These are phyloP conservation scores for Panzeria rudis DNA, from an alignment of 2,888 invertebrate species.

Conservation along the genomic window DNA sequence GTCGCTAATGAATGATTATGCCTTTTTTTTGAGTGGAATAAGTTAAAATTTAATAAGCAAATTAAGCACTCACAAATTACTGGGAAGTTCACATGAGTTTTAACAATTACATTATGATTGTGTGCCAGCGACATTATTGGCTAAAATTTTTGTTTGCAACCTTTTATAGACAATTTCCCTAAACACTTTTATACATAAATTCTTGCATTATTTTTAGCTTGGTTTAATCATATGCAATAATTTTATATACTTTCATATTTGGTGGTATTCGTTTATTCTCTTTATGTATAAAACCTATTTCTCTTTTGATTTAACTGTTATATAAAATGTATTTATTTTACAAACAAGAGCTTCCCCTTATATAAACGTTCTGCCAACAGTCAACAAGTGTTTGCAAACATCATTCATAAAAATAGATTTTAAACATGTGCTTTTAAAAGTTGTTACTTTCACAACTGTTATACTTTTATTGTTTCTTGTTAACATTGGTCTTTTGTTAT, in stretches of 20 bases:
- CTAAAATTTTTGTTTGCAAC: background rate
- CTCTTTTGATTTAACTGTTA: constrained; percentile 24
- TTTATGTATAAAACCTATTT: background rate
- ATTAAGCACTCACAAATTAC: too few species aligned
- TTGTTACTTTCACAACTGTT: constrained; percentile 33
- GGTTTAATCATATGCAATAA: too few species aligned
- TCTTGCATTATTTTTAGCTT: too few species aligned
- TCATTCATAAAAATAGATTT: constrained; percentile 77
- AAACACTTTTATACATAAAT: too few species aligned
- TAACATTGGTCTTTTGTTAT: constrained; percentile 1
- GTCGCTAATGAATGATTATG: too few species aligned
- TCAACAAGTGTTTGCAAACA: constrained; percentile 80
- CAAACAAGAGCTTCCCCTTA: constrained; percentile 46
- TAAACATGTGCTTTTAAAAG: constrained; percentile 32
- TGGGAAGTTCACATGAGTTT: too few species aligned
- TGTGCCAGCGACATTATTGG: too few species aligned
- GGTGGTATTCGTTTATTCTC: background rate
- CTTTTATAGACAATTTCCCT: too few species aligned
- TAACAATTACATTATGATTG: too few species aligned
- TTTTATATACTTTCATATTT: too few species aligned
- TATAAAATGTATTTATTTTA: background rate
- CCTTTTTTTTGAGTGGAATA: too few species aligned
- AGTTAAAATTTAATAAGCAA: too few species aligned
- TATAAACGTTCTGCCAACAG: constrained; percentile 55
- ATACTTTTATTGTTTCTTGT: background rate